A percentile compares a stretch with the other conserved stretches of the same genome.
phyloP scores from a whole-genome alignment of 1,140 invertebrate species.

The Thrips palmi region DNA sequence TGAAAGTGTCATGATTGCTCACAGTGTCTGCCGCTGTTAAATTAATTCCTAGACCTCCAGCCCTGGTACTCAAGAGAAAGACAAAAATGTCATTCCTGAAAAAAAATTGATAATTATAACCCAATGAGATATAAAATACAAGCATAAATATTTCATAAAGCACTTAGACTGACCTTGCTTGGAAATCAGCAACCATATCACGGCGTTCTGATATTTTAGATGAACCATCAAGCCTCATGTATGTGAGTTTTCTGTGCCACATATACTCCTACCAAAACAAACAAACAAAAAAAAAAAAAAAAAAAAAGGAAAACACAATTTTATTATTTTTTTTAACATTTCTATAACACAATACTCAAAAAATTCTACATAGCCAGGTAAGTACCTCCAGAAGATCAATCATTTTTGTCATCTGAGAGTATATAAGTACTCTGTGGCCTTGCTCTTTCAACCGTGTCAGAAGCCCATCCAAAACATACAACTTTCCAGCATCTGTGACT shows the following conservation, averaged over 20 bases:
- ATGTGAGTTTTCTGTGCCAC: conserved; percentile 81
- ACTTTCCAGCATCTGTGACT: conserved; percentile 83
- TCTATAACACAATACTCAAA: not conserved
- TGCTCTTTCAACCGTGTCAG: conserved; percentile 63
- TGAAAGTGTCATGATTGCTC: conserved; percentile 23
- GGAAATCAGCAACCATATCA: conserved; percentile 87
- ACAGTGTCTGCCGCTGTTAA: conserved; percentile 96
- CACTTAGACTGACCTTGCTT: conserved; percentile 35
- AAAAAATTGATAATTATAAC: conserved; percentile 12
- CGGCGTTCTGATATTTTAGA: conserved; percentile 81
- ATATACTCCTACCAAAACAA: conserved; percentile 58
- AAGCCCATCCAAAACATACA: conserved; percentile 72
- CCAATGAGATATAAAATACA: conserved; percentile 5
- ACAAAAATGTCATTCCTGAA: conserved; percentile 79
- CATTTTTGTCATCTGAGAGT: conserved; percentile 96
- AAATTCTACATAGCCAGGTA: no score
- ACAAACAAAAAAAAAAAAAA: conserved; percentile 8
- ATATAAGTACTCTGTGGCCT: conserved; percentile 85
- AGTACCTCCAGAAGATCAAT: conserved; percentile 82
- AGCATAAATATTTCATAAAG: not conserved
- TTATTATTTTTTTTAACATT: conserved; percentile 5
- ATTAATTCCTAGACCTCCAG: conserved; percentile 95
- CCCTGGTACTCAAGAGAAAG: conserved; percentile 88
- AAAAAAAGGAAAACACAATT: not conserved
- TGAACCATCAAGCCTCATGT: conserved; percentile 80